phyloP scores from a whole-genome alignment of 2,888 invertebrate genomes.

The Thysanoteuthis rhombus region DNA sequence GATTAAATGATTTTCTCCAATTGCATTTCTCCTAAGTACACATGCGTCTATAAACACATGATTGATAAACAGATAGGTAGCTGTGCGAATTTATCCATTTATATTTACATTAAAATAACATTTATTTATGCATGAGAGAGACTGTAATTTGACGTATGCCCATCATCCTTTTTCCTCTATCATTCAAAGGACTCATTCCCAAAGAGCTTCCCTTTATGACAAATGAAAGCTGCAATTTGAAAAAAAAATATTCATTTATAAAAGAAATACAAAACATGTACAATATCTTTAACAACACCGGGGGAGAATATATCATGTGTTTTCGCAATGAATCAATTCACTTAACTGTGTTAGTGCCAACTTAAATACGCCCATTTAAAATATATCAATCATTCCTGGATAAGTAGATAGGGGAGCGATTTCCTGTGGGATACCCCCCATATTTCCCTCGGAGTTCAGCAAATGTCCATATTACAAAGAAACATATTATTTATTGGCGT shows the following conservation, averaged over 20 bases:
- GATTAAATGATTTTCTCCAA: too few species aligned
- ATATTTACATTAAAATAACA: too few species aligned
- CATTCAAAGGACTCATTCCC: not conserved
- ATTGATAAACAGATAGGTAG: too few species aligned
- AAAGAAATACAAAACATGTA: not conserved
- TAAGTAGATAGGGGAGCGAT: not conserved
- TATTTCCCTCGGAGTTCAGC: too few species aligned
- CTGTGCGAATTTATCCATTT: too few species aligned
- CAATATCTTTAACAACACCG: not conserved
- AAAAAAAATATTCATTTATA: not conserved
- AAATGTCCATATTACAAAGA: too few species aligned
- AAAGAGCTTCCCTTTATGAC: not conserved
- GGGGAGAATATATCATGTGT: not conserved
- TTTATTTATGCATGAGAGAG: too few species aligned
- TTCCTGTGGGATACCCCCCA: not conserved
- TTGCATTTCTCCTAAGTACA: too few species aligned
- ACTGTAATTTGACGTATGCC: too few species aligned
- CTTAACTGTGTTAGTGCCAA: not conserved
- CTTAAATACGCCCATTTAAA: conserved; percentile 12
- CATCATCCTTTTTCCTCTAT: too few species aligned
- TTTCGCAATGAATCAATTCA: not conserved
- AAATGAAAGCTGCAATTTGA: not conserved
- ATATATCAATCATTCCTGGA: not conserved
- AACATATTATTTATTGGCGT: too few species aligned
- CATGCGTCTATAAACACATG: too few species aligned